Conservation (phyloP, 2,888 invertebrate species). For the Myopa testacea region DNA sequence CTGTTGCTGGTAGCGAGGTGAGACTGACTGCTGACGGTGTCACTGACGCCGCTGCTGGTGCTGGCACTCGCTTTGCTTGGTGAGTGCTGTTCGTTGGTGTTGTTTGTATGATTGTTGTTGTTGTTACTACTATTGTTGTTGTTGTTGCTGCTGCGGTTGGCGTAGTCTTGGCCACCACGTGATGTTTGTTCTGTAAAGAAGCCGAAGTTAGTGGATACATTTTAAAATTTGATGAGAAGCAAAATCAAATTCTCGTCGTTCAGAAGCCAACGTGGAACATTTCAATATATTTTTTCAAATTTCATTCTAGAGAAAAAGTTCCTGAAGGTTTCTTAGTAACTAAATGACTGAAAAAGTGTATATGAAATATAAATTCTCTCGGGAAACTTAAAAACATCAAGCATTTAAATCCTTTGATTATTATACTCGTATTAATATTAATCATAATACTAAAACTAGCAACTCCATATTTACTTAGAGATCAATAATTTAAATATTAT, state of each 20-base stretch:
- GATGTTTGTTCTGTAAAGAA: constrained; percentile 57
- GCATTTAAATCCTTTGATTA: no score
- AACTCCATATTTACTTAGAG: not conserved
- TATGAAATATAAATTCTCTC: no score
- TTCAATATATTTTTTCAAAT: no score
- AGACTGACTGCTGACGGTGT: constrained; percentile 6
- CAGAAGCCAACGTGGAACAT: not conserved
- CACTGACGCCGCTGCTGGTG: constrained; percentile 28
- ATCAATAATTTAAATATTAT: not conserved
- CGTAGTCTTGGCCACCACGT: constrained; percentile 59
- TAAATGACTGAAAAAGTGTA: no score
- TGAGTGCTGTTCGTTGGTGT: constrained; percentile 58
- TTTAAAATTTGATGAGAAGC: not conserved
- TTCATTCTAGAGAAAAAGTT: not conserved
- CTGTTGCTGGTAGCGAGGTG: constrained; percentile 10
- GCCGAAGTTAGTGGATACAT: not conserved
- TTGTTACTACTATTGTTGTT: constrained; percentile 51
- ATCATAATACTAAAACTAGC: not conserved
- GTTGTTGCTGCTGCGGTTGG: constrained; percentile 54
- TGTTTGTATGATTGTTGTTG: constrained; percentile 28
- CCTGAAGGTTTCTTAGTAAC: no score
- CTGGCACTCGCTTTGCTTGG: constrained; percentile 55
- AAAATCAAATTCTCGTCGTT: not conserved
- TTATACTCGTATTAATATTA: no score
- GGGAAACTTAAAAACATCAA: no score